Evolutionary conservation across 2,113 vertebrate species (phyloP), one percentile per base, ranked within the genome.

Genomic region (Syngnathus typhle): DNA sequence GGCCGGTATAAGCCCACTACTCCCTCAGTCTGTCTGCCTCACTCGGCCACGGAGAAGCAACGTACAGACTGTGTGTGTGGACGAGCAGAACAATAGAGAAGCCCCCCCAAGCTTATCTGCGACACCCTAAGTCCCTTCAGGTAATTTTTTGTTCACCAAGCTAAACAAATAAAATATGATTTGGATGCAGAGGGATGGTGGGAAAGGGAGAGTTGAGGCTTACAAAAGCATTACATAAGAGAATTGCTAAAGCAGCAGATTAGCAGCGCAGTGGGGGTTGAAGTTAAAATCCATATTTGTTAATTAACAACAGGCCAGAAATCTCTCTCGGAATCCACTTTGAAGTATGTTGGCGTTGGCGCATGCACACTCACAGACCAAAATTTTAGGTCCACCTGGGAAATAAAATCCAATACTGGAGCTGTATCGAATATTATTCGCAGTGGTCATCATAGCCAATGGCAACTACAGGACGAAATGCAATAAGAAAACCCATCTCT

Each of bases 61-160:
- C 80, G 85, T 87, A 78, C 85, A 84, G 81, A 83, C 82, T n/a
- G 64, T 64, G 64, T 63, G 67, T 64, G 65, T 64, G 32, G 44
- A 67, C 75, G 65, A 76, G 79, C 64, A 6, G 38, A 81, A 88
- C 87, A 87, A 88, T 84, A 68, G 69, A 79, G 72, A 68, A 66
- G 60, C 65, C 63, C 68, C 54, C 54, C 68, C 21, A 23, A 60
- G 75, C 62, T 77, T 43, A 77, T 68, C 23, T 46, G 62, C 73
- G 47, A 71, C 70, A 75, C 72, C 16, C 68, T 68, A 18, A 71
- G 71, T 73, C 39, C 47, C 79, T 77, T 60, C 76, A 81, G 79
- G 78, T 82, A 44, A 47, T 41, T 65, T 43, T 80, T 75, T 67
- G 51, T 74, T 63, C 61, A 61, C 67, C 13, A 43, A 62, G 60